Base-by-base conservation (phyloP, 2,113 vertebrate genomes). In the Benitochromis conjunctus region DNA sequence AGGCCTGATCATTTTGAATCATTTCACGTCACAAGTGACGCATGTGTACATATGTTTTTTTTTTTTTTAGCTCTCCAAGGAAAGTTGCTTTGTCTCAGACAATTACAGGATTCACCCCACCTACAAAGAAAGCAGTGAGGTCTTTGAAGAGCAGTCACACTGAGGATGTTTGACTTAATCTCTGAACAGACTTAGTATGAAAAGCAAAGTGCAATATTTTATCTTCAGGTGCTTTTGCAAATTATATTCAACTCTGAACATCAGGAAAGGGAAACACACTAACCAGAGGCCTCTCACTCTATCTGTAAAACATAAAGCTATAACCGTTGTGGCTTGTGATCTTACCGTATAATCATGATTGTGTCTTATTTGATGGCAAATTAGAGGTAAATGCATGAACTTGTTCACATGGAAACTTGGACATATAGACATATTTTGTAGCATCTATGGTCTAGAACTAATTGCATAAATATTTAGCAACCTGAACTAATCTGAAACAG, bases 61-160 rank as follows among this genome's bases (percentile, higher is more conserved):
- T 31, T 11, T 11, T 38, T 55, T 46, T 43, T 64, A 86, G 69
- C 36, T 89, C 38, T 46, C 85, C 0, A 36, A 11, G 69, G 26
- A 69, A 55, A 57, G 53, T 41, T 92, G 62, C 81, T 88, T 92
- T 85, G 55, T 79, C 58, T 83, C 53, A 80, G 54, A 92, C 89
- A 89, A 90, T 91, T 81, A 80, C 83, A 91, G 92, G 90, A 92
- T 76, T 88, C 79, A 24, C 69, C 62, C 48, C 48, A 29, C 85
- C 83, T 81, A 58, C 53, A 66, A 80, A 88, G 78, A 89, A 84
- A 90, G 84, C 83, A 80, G 26, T 5, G 1, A 36, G 79, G 51
- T 76, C 78, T 91, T 87, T 88, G 84, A 88, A 18, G 55, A 58
- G 38, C 54, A 84, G 69, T 84, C 79, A 56, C 2, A 38, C 46